Evolutionary conservation across 2,888 invertebrate genomes (phyloP), one percentile per base, ranked within the genome.

Genomic region (Ametastegia equiseti): DNA sequence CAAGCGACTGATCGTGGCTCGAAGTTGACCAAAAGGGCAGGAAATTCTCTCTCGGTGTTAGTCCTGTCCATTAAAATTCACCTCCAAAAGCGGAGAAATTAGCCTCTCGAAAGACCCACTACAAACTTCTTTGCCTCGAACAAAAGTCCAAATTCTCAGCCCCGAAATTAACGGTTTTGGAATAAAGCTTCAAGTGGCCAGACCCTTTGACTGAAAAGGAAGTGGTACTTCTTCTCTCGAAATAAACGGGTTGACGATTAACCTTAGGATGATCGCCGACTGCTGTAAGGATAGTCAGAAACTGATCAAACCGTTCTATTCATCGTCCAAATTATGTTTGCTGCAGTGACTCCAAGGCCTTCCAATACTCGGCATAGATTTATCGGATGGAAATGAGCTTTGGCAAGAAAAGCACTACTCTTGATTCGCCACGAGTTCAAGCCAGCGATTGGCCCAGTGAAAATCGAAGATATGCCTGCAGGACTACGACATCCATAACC

Each of bases 331-430:
- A n/a, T n/a, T n/a, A n/a, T n/a, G n/a, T n/a, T n/a, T n/a, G n/a
- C n/a, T n/a, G n/a, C n/a, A n/a, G n/a, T n/a, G n/a, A n/a, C n/a
- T n/a, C n/a, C n/a, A n/a, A n/a, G n/a, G n/a, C n/a, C n/a, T n/a
- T n/a, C n/a, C n/a, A n/a, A n/a, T n/a, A n/a, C n/a, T n/a, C n/a
- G n/a, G n/a, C n/a, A n/a, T 67, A 33, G 42, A 69, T 42, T 42
- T 63, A n/a, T 15, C 2, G n/a, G 39, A 67, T 2, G 23, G 23
- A 67, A 23, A 60, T 2, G 27, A 36, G 13, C 11, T 42, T 71
- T 42, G 42, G 71, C 71, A 47, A 71, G 45, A 13, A 47, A 71
- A 45, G 27, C 71, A 71, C 71, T 71, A 9, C 30, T 47, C 30
- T 71, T 19, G 47, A 71, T 71, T 36, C 15, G 9, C 45, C 9